Evolutionary conservation across 2,888 invertebrate genomes (phyloP).

Genomic region (Stenodema calcarata): DNA sequence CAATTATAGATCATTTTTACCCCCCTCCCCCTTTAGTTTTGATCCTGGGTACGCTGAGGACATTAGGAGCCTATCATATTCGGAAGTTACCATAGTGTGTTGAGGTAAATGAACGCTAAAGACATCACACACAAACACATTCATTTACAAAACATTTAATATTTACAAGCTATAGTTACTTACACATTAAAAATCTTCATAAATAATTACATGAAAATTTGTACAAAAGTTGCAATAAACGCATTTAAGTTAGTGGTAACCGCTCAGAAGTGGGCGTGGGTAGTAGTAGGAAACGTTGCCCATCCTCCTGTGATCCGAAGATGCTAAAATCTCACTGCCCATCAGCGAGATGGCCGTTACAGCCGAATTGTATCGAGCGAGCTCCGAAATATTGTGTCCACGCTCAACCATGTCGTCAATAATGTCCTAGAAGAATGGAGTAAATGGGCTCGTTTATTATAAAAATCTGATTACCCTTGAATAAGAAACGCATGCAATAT

Average conservation of each 20-base stretch:
- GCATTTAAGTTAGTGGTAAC: constrained; percentile 14
- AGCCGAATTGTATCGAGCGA: constrained; percentile 53
- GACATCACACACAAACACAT: too few relatives aligned
- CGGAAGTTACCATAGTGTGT: too few relatives aligned
- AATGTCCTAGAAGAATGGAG: constrained; percentile 61
- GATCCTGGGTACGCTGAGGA: too few relatives aligned
- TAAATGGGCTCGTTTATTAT: not conserved
- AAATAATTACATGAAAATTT: not conserved
- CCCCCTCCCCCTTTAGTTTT: too few relatives aligned
- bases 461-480: too few relatives aligned
- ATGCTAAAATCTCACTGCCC: constrained; percentile 52
- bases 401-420: constrained; percentile 63
- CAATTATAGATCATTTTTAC: too few relatives aligned
- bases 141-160: too few relatives aligned
- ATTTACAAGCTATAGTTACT: not conserved
- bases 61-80: too few relatives aligned
- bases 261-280: not conserved
- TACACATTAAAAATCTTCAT: not conserved
- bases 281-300: constrained; percentile 56
- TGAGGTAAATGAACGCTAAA: too few relatives aligned
- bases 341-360: constrained; percentile 56
- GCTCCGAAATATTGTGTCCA: constrained; percentile 64
- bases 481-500: too few relatives aligned
- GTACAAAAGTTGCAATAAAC: not conserved
- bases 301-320: constrained; percentile 55